Conservation (phyloP, 2,888 invertebrate genomes). For the Mythimna loreyi region DNA sequence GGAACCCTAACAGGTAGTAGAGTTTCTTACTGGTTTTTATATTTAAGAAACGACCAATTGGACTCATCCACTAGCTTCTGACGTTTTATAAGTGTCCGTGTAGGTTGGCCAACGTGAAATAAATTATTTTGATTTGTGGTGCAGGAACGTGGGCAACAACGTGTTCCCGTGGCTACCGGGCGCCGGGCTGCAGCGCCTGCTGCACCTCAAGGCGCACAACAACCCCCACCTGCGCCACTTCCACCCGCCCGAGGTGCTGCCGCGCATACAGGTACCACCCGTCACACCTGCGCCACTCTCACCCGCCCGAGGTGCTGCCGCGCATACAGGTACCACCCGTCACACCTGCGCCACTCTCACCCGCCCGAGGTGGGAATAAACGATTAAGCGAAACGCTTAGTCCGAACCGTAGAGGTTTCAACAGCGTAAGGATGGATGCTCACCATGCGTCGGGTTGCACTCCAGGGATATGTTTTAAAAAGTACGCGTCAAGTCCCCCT, state of each 20-base stretch:
- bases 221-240: constrained; percentile 97
- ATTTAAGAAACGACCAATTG: too few relatives aligned
- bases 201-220: constrained; percentile 97
- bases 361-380: constrained; percentile 94
- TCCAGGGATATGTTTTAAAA: too few relatives aligned
- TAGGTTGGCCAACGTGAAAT: not conserved
- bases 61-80: too few relatives aligned
- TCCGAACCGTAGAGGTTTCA: too few relatives aligned
- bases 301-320: constrained; percentile 96
- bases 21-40: too few relatives aligned
- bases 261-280: constrained; percentile 80
- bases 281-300: constrained; percentile 96
- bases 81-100: not conserved
- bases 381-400: too few relatives aligned
- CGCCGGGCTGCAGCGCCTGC: constrained; percentile 94
- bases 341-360: constrained; percentile 96
- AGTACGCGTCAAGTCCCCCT: too few relatives aligned
- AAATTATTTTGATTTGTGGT: constrained; percentile 19
- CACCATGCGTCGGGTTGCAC: too few relatives aligned
- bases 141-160: constrained; percentile 97
- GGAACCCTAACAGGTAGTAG: too few relatives aligned
- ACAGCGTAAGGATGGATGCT: too few relatives aligned
- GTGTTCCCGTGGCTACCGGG: constrained; percentile 96
- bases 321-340: constrained; percentile 71
- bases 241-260: constrained; percentile 96